Conservation (phyloP, 2,113 vertebrate species). For the Panthera uncia region DNA sequence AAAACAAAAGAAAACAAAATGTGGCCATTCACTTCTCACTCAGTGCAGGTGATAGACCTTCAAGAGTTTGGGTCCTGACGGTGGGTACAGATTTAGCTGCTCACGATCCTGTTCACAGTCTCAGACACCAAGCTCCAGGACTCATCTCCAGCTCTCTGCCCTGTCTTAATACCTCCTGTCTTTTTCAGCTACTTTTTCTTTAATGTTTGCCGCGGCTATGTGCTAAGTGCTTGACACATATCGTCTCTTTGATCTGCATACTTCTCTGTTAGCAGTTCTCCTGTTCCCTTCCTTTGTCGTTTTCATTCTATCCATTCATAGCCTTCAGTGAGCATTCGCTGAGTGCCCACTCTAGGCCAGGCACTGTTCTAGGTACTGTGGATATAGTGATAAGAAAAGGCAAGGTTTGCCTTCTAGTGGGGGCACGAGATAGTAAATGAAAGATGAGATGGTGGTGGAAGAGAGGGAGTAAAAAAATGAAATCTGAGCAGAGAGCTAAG, state of each 20-base stretch:
- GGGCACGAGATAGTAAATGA: not conserved
- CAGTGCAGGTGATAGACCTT: not conserved
- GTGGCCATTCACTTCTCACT: not conserved
- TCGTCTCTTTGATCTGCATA: not conserved
- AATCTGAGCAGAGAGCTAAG: not conserved
- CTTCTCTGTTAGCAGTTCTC: not conserved
- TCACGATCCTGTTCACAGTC: not conserved
- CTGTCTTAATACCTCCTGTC: not conserved
- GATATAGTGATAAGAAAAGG: not conserved
- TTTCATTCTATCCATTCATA: not conserved
- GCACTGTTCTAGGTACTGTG: not conserved
- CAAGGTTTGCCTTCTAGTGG: not conserved
- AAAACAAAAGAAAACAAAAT: constrained; percentile 32
- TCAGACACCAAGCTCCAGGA: not conserved
- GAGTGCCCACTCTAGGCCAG: not conserved
- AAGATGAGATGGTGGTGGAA: not conserved
- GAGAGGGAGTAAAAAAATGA: not conserved
- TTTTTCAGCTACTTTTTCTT: not conserved
- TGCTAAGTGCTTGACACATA: not conserved
- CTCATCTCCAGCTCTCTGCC: not conserved
- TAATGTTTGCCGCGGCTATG: not conserved
- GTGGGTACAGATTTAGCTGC: not conserved
- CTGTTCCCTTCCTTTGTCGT: not conserved
- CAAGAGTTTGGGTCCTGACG: not conserved
- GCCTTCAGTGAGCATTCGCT: not conserved